A percentile compares a stretch with the other conserved stretches of the same genome.
Conservation (phyloP, 2,113 vertebrate species). For the Myocastor coypus region DNA sequence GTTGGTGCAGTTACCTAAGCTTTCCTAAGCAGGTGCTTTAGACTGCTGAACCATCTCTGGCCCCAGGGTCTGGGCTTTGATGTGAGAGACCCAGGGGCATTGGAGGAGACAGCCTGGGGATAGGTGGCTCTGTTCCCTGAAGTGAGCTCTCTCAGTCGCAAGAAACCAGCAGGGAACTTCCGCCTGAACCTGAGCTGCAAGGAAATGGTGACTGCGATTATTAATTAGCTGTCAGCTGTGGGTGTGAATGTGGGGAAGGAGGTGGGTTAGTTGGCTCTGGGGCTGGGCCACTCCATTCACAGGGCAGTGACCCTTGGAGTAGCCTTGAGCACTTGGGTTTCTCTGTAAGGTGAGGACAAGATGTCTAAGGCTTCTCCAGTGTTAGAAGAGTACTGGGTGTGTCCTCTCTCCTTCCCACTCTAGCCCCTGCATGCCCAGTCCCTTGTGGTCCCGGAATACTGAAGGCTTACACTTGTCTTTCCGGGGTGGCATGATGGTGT, state of each 20-base stretch:
- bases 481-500: background rate
- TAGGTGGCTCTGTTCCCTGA: background rate
- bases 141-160: background rate
- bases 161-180: background rate
- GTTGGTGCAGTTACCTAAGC: too few species aligned
- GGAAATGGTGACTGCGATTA: background rate
- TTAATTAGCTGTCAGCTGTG: background rate
- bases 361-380: background rate
- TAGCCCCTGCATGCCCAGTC: background rate
- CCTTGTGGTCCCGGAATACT: background rate
- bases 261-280: background rate
- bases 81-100: background rate
- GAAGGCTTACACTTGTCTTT: background rate
- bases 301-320: background rate
- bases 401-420: background rate
- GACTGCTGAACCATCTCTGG: too few species aligned
- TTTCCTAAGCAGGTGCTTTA: too few species aligned
- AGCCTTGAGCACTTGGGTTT: background rate
- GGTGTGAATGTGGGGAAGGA: background rate
- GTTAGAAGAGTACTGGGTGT: accelerated
- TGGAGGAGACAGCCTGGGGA: background rate
- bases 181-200: background rate
- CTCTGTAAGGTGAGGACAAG: background rate
- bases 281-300: background rate
- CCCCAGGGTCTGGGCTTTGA: background rate